A percentile compares a stretch with the other conserved stretches of the same genome.
These are phyloP conservation scores for Pilophorus perplexus DNA, from an alignment of 2,888 invertebrate genomes.

Conservation along the genomic window DNA sequence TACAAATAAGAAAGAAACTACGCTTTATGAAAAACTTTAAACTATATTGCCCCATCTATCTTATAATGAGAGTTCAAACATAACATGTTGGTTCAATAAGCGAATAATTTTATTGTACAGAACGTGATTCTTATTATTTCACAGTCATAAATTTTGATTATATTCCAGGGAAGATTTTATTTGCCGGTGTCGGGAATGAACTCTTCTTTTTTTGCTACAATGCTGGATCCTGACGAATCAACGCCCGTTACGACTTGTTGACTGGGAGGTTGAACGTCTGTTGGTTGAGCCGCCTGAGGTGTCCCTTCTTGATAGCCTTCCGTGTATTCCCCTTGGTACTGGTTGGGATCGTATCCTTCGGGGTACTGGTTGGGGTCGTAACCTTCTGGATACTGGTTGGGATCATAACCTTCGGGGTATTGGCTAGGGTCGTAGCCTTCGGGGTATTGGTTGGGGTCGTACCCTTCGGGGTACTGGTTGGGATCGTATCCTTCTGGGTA, in stretches of 20 bases:
- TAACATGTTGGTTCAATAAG: conserved; percentile 21
- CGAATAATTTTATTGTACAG: not conserved
- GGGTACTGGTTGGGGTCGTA: conserved; percentile 23
- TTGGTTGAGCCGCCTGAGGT: conserved; percentile 5
- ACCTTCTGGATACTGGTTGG: conserved; percentile 29
- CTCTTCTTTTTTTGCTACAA: conserved; percentile 32
- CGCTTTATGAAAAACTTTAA: conserved; percentile 20
- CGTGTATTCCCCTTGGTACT: conserved; percentile 6
- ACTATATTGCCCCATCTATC: conserved; percentile 38
- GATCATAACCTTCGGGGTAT: conserved; percentile 20
- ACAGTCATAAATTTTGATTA: conserved; percentile 18
- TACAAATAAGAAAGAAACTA: no score
- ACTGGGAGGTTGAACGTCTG: conserved; percentile 10
- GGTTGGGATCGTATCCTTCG: conserved; percentile 20
- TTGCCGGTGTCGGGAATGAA: conserved; percentile 19
- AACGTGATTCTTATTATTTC: not conserved
- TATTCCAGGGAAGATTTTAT: not conserved
- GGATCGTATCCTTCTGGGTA: conserved; percentile 34
- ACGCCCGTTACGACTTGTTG: conserved; percentile 10
- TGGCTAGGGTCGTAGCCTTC: conserved; percentile 27
- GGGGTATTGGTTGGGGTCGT: conserved; percentile 29
- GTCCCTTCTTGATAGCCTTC: not conserved
- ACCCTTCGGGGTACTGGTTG: conserved; percentile 28
- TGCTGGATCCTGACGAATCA: conserved; percentile 13
- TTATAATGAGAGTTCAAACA: conserved; percentile 36